A percentile compares a stretch with the other conserved stretches of the same genome.
These are phyloP conservation scores for Petrocephalus microphthalmus DNA, from an alignment of 2,113 vertebrate species.

Conservation along the genomic window DNA sequence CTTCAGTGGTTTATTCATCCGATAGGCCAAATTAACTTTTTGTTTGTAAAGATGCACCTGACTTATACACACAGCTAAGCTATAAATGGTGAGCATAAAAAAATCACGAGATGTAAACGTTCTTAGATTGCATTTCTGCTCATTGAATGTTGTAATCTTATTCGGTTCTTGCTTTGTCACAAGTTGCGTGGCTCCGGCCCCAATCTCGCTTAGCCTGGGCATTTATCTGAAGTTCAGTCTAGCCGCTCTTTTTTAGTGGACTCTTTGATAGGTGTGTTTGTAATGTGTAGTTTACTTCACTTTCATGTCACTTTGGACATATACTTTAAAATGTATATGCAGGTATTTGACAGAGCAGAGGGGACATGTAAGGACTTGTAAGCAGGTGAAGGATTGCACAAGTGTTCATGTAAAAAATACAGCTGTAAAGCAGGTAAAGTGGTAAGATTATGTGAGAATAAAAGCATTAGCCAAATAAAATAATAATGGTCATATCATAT, in stretches of 20 bases:
- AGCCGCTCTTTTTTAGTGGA: background rate
- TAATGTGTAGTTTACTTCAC: background rate
- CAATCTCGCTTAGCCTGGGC: background rate
- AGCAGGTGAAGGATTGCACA: background rate
- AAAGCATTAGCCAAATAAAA: background rate
- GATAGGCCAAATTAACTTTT: too few species aligned
- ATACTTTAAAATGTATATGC: background rate
- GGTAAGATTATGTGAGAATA: background rate
- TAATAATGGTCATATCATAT: background rate
- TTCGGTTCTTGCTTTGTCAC: background rate
- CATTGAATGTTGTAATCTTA: background rate
- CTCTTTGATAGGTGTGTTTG: background rate
- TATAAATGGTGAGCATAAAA: background rate
- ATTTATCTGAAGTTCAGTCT: background rate
- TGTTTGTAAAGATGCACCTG: background rate
- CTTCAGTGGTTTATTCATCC: background rate
- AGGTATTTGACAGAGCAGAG: background rate
- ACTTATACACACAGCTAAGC: background rate
- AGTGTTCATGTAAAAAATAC: background rate
- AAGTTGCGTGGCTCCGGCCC: background rate
- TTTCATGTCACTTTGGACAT: background rate
- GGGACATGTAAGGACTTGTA: background rate
- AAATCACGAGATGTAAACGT: background rate
- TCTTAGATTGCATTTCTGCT: background rate
- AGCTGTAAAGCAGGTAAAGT: background rate